Evolutionary conservation across 2,797 vertebrate genomes (phyloP), one percentile per base, ranked within the genome.

Genomic region (Setipinna tenuifilis): DNA sequence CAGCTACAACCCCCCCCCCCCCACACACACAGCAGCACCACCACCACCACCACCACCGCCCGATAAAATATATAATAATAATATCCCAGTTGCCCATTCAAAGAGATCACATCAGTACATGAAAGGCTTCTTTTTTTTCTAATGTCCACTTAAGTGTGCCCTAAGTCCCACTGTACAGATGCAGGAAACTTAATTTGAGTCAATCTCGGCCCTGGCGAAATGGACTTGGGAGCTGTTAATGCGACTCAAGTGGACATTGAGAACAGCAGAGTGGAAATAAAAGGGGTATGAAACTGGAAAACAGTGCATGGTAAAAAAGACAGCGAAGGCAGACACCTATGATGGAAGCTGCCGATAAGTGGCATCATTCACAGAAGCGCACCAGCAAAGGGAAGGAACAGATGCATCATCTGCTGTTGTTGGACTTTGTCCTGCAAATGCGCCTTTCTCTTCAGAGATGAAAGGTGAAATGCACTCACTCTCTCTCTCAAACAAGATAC

Each of bases 181-280:
- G 94, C 92, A 94, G 93, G 93, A 96, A 95, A 95, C 95, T 95
- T 93, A 93, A 93, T 96, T 95, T 95, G 94, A 95, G 95, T 95
- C 94, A 95, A 95, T 95, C 94, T 92, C 93, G 94, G 94, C 94
- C 93, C 91, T 90, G 93, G 92, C 50, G 92, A 94, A 96, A 96
- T 96, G 94, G 94, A 95, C 90, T 93, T 92, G 92, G 92, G 93
- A 95, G 93, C 94, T 95, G 94, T 95, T 96, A 96, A 96, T 96
- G 96, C 94, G 94, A 91, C 93, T 95, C 93, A 93, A 96, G 95
- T 94, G 94, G 92, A 93, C 92, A 90, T 95, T 93, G 94, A 94
- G 94, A 94, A 94, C 93, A 90, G 94, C 93, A 92, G 91, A 93
- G 93, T 90, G 92, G 92, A 93, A 93, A 95, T 93, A 93, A 95